Percentiles rank a stretch among this genome's conserved stretches.
These are phyloP conservation scores for Meloidogyne floridensis DNA, from an alignment of 1,140 invertebrate genomes.

Conservation along the genomic window DNA sequence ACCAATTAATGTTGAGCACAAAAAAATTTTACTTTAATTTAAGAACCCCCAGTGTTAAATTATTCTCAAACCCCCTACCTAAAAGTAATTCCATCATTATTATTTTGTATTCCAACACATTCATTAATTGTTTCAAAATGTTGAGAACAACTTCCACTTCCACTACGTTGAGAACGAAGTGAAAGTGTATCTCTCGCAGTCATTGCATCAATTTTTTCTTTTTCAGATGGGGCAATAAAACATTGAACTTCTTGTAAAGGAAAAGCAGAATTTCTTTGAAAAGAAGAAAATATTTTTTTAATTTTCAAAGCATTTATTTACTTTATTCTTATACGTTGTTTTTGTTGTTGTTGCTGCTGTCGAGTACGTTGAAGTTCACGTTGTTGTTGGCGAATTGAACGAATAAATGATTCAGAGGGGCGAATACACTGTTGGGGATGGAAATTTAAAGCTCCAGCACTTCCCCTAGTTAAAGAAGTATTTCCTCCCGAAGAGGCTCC, in stretches of 20 bases:
- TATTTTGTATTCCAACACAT: background rate
- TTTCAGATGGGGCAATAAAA: conserved; percentile 33
- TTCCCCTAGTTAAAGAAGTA: background rate
- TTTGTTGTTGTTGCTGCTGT: conserved; percentile 2
- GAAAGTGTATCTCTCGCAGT: conserved; percentile 24
- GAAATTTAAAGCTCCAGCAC: conserved; percentile 1
- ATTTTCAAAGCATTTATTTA: background rate
- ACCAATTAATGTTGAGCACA: too few relatives aligned
- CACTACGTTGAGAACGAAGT: conserved; percentile 29
- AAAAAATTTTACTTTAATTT: too few relatives aligned
- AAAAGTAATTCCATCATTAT: background rate
- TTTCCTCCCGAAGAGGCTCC: background rate
- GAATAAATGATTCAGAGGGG: conserved; percentile 21
- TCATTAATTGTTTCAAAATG: conserved; percentile 9
- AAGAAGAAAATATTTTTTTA: conserved; percentile 4
- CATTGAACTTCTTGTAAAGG: conserved; percentile 40
- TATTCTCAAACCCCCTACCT: background rate
- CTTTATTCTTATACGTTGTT: background rate
- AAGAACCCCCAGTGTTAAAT: too few relatives aligned
- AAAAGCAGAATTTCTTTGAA: conserved; percentile 17
- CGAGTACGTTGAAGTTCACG: conserved; percentile 11
- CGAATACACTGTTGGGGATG: conserved; percentile 13
- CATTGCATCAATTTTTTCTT: conserved; percentile 33
- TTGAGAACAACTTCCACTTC: conserved; percentile 22
- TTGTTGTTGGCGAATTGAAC: conserved; percentile 23